Conservation (phyloP, 2,113 vertebrate genomes). For the Psittacula cyanocephala region DNA sequence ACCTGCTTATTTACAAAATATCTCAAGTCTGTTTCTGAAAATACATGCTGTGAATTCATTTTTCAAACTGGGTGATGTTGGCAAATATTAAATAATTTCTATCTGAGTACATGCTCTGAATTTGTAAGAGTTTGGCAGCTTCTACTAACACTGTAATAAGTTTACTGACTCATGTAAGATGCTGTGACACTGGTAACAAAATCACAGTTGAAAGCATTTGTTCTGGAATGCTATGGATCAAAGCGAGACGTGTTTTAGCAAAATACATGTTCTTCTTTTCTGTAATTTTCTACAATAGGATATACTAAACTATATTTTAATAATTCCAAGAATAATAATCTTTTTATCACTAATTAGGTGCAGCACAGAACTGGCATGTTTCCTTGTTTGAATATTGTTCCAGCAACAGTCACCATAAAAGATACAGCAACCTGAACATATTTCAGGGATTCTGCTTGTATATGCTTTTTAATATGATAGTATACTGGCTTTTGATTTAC, state of each 20-base stretch:
- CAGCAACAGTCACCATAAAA: background rate
- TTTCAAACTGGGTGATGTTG: slow-evolving; percentile 40
- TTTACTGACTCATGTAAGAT: slow-evolving; percentile 54
- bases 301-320: background rate
- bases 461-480: background rate
- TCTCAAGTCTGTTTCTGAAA: slow-evolving; percentile 13
- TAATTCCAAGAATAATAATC: background rate
- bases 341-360: background rate
- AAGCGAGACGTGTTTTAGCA: slow-evolving; percentile 39
- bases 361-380: background rate
- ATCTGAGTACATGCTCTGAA: slow-evolving; percentile 28
- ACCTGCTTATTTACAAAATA: slow-evolving; percentile 50
- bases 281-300: background rate
- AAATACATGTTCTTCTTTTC: background rate
- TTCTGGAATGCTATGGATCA: slow-evolving; percentile 17
- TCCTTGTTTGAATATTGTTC: background rate
- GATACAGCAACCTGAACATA: background rate
- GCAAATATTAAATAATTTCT: slow-evolving; percentile 51
- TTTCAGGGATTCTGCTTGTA: background rate
- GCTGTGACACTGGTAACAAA: slow-evolving; percentile 36
- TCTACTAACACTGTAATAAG: background rate
- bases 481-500: background rate
- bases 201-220: slow-evolving; percentile 20
- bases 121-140: slow-evolving; percentile 48
- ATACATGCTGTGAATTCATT: slow-evolving; percentile 25